Evolutionary conservation across 30 jellyfish, hydroid and myxozoan genomes (phyloP).

Genomic region (Catostylus mosaicus): DNA sequence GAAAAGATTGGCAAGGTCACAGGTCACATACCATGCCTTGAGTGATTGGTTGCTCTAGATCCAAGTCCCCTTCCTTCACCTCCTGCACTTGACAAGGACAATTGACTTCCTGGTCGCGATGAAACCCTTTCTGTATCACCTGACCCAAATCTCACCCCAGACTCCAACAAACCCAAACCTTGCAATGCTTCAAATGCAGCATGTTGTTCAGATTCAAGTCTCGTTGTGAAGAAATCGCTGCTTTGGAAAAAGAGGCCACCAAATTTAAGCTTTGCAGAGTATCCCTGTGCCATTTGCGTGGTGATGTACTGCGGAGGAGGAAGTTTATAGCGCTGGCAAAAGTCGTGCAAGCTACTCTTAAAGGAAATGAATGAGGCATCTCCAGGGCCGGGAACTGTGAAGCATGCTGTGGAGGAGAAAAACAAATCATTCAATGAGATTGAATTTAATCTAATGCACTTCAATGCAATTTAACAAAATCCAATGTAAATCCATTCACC

Average conservation of each 20-base stretch:
- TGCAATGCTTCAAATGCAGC: constrained; percentile 99
- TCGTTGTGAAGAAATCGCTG: constrained; percentile 91
- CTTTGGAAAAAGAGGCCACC: constrained; percentile 99
- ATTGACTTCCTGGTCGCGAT: constrained; percentile 74
- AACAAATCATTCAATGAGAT: too few relatives aligned
- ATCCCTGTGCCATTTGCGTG: constrained; percentile 95
- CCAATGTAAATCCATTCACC: too few relatives aligned
- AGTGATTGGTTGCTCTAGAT: constrained; percentile 39
- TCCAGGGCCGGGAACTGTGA: constrained; percentile 99
- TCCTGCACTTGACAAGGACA: constrained; percentile 68
- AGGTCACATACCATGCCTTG: constrained; percentile 59
- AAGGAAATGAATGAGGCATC: constrained; percentile 85
- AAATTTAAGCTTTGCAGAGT: constrained; percentile 95
- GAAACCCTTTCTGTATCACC: constrained; percentile 79
- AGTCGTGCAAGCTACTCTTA: constrained; percentile 97
- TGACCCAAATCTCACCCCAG: constrained; percentile 87
- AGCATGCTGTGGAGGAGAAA: constrained; percentile 87
- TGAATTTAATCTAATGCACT: too few relatives aligned
- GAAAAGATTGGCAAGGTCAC: not conserved
- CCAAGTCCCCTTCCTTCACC: constrained; percentile 61
- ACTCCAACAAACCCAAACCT: constrained; percentile 95
- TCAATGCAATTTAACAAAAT: too few relatives aligned
- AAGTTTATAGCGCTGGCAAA: constrained; percentile 94
- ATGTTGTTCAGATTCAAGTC: constrained; percentile 98
- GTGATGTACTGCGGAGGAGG: constrained; percentile 99